A percentile compares a stretch with the other conserved stretches of the same genome.
phyloP scores from a whole-genome alignment of 2,113 vertebrate species.

The Vanacampus margaritifer region DNA sequence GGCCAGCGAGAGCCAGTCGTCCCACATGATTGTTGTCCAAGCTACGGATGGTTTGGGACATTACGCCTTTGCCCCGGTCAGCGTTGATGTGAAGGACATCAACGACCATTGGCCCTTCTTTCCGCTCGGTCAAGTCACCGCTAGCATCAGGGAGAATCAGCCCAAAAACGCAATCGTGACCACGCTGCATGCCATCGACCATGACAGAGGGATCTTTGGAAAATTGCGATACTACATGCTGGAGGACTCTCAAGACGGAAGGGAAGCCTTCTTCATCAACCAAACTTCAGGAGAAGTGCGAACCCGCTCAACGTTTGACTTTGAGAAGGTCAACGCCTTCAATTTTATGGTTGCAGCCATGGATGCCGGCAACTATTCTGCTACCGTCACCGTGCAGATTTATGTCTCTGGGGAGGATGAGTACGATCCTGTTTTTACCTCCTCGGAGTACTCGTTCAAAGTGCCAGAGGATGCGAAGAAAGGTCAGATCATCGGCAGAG shows the following conservation, averaged over 20 bases:
- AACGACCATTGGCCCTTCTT: constrained; percentile 93
- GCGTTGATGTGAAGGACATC: constrained; percentile 88
- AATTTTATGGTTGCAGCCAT: constrained; percentile 81
- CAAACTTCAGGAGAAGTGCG: constrained; percentile 83
- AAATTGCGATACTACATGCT: constrained; percentile 79
- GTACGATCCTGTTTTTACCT: constrained; percentile 89
- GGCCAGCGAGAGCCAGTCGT: constrained; percentile 75
- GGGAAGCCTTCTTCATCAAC: constrained; percentile 79
- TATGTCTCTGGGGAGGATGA: constrained; percentile 92
- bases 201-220: constrained; percentile 83
- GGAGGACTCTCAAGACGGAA: constrained; percentile 58
- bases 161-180: constrained; percentile 87
- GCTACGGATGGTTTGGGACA: constrained; percentile 77
- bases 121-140: constrained; percentile 79
- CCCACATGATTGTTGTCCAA: constrained; percentile 82
- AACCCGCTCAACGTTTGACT: constrained; percentile 81
- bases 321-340: constrained; percentile 84
- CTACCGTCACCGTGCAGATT: constrained; percentile 86
- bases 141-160: constrained; percentile 89
- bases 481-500: constrained; percentile 85
- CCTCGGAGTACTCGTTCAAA: constrained; percentile 80
- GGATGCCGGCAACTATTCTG: constrained; percentile 87
- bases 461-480: constrained; percentile 86
- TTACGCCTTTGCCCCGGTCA: constrained; percentile 83
- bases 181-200: constrained; percentile 82